Conservation (phyloP, 2,797 vertebrate species). For the Mormyrus proboscirostris region DNA sequence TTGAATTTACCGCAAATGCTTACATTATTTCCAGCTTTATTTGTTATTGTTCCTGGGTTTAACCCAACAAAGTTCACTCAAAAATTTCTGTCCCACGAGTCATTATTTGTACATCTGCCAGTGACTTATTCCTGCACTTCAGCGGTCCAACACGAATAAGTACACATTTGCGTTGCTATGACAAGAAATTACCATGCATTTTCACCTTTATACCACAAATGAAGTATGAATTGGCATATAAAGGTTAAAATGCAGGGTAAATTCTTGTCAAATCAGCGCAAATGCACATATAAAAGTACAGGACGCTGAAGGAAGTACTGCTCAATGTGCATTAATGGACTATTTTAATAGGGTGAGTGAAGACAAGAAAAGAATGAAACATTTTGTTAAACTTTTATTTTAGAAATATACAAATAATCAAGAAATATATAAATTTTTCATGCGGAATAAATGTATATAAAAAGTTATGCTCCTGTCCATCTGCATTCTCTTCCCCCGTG, state of each 20-base stretch:
- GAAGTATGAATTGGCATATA: neutral
- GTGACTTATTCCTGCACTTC: neutral
- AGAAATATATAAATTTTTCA: neutral
- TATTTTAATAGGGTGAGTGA: neutral
- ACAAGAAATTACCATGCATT: neutral
- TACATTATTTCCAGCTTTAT: neutral
- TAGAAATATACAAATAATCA: neutral
- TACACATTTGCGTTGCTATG: neutral
- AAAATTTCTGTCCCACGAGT: neutral
- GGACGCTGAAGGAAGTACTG: neutral
- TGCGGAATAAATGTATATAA: neutral
- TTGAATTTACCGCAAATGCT: neutral
- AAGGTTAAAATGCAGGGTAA: neutral
- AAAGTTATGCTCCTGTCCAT: neutral
- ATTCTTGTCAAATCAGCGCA: neutral
- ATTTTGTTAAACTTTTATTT: neutral
- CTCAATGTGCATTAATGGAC: neutral
- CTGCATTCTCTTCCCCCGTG: neutral
- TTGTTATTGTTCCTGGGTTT: neutral
- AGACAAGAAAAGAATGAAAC: neutral
- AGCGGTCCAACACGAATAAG: neutral
- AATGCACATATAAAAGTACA: neutral
- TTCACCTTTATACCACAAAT: neutral
- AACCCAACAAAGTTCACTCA: neutral
- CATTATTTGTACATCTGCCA: neutral